Conservation (phyloP, 2,797 vertebrate species). For the Melanotaenia trifasciata region DNA sequence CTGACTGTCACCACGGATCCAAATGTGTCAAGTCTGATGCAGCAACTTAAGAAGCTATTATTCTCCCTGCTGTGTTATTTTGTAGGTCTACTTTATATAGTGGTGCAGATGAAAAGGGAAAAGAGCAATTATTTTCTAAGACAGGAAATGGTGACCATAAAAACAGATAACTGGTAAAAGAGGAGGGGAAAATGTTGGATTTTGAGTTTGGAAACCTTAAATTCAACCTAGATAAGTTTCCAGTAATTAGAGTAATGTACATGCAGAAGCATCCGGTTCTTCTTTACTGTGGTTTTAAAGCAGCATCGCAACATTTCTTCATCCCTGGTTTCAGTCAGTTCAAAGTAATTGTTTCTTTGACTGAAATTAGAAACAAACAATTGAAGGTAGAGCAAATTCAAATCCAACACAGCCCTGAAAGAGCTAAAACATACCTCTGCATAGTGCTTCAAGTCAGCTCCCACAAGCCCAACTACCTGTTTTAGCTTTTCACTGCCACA, state of each 20-base stretch:
- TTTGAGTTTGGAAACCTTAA: background rate
- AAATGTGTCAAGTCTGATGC: background rate
- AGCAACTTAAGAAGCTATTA: too few relatives aligned
- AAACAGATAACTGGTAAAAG: slow-evolving; percentile 4
- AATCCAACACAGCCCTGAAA: too few relatives aligned
- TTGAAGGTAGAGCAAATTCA: too few relatives aligned
- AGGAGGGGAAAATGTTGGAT: background rate
- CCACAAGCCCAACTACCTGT: too few relatives aligned
- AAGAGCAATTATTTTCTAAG: background rate
- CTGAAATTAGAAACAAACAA: too few relatives aligned
- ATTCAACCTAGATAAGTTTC: slow-evolving; percentile 1
- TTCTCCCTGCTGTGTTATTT: background rate
- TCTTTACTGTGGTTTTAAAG: background rate
- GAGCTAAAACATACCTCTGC: too few relatives aligned
- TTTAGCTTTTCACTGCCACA: too few relatives aligned
- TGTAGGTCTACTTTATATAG: background rate
- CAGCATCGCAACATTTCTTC: background rate
- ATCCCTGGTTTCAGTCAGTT: background rate
- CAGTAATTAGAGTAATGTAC: background rate
- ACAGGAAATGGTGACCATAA: slow-evolving; percentile 25
- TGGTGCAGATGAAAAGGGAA: slow-evolving; percentile 23
- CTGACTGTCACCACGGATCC: slow-evolving; percentile 33
- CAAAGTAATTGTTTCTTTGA: background rate
- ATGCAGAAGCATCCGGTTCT: background rate
- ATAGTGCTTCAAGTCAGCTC: too few relatives aligned